Conservation (phyloP, 2,797 vertebrate species). For the Phoeniculus purpureus region DNA sequence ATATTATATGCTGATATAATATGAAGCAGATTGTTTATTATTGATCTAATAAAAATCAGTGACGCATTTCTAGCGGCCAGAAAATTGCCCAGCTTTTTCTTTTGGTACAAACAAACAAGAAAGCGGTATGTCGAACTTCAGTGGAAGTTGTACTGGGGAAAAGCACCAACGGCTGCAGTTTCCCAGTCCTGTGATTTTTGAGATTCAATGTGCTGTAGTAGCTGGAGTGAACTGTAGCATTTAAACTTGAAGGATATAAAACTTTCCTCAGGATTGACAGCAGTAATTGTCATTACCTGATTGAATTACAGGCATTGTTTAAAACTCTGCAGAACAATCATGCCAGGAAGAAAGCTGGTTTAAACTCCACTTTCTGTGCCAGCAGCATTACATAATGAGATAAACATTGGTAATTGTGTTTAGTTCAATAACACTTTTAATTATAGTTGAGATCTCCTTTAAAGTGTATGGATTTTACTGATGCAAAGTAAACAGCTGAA, state of each 20-base stretch:
- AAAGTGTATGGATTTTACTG: conserved; percentile 69
- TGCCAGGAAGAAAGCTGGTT: conserved; percentile 5
- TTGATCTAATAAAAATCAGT: neutral
- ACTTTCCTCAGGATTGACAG: neutral
- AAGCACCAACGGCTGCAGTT: neutral
- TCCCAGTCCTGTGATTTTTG: neutral
- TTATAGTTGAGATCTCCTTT: conserved; percentile 66
- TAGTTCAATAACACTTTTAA: conserved; percentile 74
- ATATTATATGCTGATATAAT: too few species aligned
- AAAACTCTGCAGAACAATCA: conserved; percentile 10
- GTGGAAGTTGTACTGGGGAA: neutral
- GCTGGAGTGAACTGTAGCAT: neutral
- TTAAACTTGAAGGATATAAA: neutral
- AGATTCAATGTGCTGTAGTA: neutral
- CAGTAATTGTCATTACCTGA: neutral
- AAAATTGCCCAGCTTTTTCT: neutral
- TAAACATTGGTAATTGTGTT: conserved; percentile 70
- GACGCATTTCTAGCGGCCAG: neutral
- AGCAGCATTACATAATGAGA: conserved; percentile 45
- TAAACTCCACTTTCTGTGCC: conserved; percentile 12
- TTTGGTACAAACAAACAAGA: neutral
- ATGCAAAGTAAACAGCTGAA: conserved; percentile 55
- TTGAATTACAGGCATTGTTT: conserved; percentile 5
- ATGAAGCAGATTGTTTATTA: too few species aligned
- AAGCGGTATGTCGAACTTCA: neutral